These are phyloP conservation scores for Megaptera novaeangliae DNA, from an alignment of 2,113 vertebrate genomes.

Conservation along the genomic window DNA sequence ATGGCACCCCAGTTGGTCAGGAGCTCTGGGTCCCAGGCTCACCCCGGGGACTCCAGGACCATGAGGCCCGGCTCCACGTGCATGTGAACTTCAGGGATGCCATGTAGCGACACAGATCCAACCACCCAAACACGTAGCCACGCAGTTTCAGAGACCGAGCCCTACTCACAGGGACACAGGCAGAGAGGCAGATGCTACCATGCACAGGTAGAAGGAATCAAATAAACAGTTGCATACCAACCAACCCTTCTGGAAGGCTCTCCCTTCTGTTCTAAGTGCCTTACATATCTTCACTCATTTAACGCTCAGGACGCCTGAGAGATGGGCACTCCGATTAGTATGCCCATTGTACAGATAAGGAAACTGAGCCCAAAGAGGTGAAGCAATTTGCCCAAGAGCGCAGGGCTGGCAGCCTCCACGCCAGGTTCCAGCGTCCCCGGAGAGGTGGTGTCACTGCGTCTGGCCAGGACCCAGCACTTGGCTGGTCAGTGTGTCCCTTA, in stretches of 20 bases:
- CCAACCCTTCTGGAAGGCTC: neutral
- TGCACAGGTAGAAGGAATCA: neutral
- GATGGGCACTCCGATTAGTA: rapidly evolving
- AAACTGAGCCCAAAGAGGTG: neutral
- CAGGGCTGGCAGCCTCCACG: neutral
- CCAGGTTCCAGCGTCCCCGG: neutral
- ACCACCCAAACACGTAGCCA: rapidly evolving
- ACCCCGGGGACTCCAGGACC: neutral
- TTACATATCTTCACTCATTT: neutral
- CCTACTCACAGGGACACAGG: neutral
- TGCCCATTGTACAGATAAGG: neutral
- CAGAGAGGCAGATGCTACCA: rapidly evolving
- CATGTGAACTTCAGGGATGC: neutral
- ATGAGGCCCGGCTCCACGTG: rapidly evolving
- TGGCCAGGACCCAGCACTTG: neutral
- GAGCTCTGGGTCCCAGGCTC: neutral
- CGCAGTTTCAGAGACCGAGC: neutral
- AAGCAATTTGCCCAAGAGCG: neutral
- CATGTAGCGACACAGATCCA: neutral
- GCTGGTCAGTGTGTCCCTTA: neutral
- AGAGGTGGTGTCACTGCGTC: neutral
- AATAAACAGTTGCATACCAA: neutral
- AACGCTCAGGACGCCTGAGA: neutral
- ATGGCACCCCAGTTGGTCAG: rapidly evolving
- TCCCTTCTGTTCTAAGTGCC: neutral